A percentile compares a stretch with the other conserved stretches of the same genome.
These are phyloP conservation scores for Nymphicus hollandicus DNA, from an alignment of 2,113 vertebrate species.

Conservation along the genomic window DNA sequence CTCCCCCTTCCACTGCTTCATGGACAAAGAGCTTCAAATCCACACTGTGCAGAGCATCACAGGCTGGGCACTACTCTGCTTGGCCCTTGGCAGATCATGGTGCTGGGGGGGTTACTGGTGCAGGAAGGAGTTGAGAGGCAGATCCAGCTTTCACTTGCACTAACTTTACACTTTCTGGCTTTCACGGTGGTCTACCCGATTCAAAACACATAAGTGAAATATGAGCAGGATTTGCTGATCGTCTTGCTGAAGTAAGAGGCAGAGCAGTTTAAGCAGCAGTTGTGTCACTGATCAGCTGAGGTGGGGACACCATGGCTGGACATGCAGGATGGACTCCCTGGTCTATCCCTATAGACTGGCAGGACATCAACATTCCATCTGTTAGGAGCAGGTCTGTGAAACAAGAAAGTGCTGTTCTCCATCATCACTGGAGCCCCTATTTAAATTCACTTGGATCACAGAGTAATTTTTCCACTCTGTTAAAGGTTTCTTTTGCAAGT, in stretches of 20 bases:
- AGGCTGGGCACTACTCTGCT: background rate
- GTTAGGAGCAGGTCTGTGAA: background rate
- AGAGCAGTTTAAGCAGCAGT: background rate
- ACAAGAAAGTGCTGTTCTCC: background rate
- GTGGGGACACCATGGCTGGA: background rate
- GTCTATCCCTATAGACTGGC: background rate
- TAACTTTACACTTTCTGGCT: background rate
- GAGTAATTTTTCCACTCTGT: constrained; percentile 54
- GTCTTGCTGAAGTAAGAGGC: background rate
- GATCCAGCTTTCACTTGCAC: background rate
- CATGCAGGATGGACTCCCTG: rapidly evolving
- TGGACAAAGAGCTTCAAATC: background rate
- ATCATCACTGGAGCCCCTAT: background rate
- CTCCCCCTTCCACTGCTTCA: background rate
- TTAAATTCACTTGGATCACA: constrained; percentile 46
- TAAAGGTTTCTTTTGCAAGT: constrained; percentile 55
- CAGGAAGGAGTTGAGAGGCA: background rate
- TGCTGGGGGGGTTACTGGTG: background rate
- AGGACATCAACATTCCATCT: background rate
- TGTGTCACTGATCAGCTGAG: background rate
- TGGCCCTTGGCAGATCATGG: background rate
- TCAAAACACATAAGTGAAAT: background rate
- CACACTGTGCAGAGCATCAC: rapidly evolving
- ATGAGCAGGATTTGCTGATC: background rate
- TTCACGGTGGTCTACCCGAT: rapidly evolving